Percentiles rank a stretch among this genome's conserved stretches.
These are phyloP conservation scores for Papilio dardanus DNA, from an alignment of 1,140 invertebrate genomes.

Conservation along the genomic window DNA sequence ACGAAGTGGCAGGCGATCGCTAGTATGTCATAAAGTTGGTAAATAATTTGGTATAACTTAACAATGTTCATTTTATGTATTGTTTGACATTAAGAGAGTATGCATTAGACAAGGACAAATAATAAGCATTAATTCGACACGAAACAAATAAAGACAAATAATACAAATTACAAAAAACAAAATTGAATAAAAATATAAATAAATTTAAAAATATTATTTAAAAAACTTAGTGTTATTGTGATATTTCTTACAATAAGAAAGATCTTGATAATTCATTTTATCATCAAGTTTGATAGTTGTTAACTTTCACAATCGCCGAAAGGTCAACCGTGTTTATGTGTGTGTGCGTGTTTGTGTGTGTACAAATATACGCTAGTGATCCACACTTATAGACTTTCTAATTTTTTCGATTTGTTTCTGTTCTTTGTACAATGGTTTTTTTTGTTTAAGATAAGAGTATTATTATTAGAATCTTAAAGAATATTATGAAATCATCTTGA, in stretches of 20 bases:
- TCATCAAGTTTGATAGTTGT: conserved; percentile 38
- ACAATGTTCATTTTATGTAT: too few species aligned
- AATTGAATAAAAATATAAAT: too few species aligned
- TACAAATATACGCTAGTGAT: conserved; percentile 37
- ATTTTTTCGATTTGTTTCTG: conserved; percentile 54
- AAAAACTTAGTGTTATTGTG: too few species aligned
- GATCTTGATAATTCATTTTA: conserved; percentile 1
- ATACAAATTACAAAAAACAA: too few species aligned
- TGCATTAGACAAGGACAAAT: too few species aligned
- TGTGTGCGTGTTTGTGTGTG: conserved; percentile 39
- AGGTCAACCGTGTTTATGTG: conserved; percentile 58
- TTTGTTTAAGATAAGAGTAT: neutral
- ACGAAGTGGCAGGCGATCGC: too few species aligned
- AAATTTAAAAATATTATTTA: too few species aligned
- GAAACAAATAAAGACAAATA: too few species aligned
- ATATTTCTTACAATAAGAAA: neutral
- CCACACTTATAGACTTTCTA: conserved; percentile 64
- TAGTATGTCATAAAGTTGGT: too few species aligned
- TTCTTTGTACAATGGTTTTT: conserved; percentile 30
- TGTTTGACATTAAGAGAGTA: too few species aligned
- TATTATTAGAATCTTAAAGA: neutral
- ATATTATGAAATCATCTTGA: neutral
- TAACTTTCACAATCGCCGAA: conserved; percentile 65
- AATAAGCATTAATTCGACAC: too few species aligned
- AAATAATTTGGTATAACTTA: too few species aligned